Conservation (phyloP, 2,888 invertebrate species). For the Hoplodrina blanda region DNA sequence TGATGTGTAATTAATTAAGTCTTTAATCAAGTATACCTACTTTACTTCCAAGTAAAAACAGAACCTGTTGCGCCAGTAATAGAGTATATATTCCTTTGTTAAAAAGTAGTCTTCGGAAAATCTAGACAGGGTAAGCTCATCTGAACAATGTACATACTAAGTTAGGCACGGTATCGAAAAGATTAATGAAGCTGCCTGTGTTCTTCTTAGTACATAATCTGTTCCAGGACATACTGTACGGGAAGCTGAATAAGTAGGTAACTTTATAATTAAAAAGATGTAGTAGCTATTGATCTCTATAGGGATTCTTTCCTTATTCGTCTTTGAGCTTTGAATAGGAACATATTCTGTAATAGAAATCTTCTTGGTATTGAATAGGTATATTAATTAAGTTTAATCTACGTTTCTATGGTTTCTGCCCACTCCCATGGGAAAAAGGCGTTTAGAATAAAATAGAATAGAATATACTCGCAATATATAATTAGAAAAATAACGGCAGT, state of each 20-base stretch:
- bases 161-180: constrained; percentile 47
- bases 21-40: constrained; percentile 12
- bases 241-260: constrained; percentile 15
- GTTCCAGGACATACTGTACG: constrained; percentile 22
- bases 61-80: not conserved
- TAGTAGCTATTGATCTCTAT: constrained; percentile 18
- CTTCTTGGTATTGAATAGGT: constrained; percentile 9
- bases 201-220: constrained; percentile 8
- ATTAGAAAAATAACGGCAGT: too few species aligned
- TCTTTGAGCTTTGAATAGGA: constrained; percentile 5
- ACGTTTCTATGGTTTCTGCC: too few species aligned
- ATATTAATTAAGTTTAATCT: constrained; percentile 9
- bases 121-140: constrained; percentile 33
- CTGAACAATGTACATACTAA: constrained; percentile 33
- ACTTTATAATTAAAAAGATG: constrained; percentile 38
- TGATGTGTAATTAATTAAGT: constrained; percentile 45
- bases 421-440: too few species aligned
- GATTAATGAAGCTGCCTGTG: constrained; percentile 56
- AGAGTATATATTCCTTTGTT: constrained; percentile 34
- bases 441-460: too few species aligned
- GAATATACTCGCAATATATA: too few species aligned
- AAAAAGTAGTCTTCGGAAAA: constrained; percentile 25
- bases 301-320: constrained; percentile 8
- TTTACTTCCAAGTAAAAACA: constrained; percentile 1
- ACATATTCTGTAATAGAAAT: not conserved